Evolutionary conservation across 2,113 vertebrate species (phyloP).

Genomic region (Notarius lentiginosus): DNA sequence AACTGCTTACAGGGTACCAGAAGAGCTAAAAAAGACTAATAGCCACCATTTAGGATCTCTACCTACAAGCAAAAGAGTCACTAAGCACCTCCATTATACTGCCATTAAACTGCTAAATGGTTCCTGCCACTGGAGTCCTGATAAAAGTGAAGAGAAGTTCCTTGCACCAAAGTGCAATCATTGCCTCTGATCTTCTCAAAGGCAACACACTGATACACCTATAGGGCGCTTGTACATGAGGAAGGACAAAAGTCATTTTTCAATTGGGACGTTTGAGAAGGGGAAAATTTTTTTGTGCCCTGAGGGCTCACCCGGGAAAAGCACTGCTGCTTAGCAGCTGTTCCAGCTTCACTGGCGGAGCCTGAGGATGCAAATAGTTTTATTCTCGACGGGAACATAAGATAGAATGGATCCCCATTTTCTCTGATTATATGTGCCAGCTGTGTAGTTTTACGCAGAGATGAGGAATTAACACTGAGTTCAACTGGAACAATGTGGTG

Average conservation of each 20-base stretch:
- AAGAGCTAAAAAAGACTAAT: neutral
- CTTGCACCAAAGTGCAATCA: constrained; percentile 44
- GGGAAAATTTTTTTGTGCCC: constrained; percentile 31
- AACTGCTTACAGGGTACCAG: neutral
- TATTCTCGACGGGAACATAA: constrained; percentile 14
- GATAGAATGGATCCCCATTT: neutral
- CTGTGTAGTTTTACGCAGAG: neutral
- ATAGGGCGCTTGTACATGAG: constrained; percentile 57
- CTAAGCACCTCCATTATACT: constrained; percentile 22
- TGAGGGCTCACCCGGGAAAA: constrained; percentile 1
- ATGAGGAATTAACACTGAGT: neutral
- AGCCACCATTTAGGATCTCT: neutral
- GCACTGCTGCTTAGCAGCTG: constrained; percentile 29
- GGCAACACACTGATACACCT: constrained; percentile 5
- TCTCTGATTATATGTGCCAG: neutral
- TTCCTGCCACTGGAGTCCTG: constrained; percentile 25
- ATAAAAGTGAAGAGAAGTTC: constrained; percentile 47
- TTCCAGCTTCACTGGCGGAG: neutral
- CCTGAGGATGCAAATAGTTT: constrained; percentile 3
- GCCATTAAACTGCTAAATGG: constrained; percentile 38
- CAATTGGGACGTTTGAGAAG: constrained; percentile 54
- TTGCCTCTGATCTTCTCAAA: constrained; percentile 17
- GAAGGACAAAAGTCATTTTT: constrained; percentile 56
- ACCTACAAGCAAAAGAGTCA: constrained; percentile 54
- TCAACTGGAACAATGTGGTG: neutral